These are phyloP conservation scores for Uromys caudimaculatus DNA, from an alignment of 2,797 vertebrate genomes.

Conservation along the genomic window DNA sequence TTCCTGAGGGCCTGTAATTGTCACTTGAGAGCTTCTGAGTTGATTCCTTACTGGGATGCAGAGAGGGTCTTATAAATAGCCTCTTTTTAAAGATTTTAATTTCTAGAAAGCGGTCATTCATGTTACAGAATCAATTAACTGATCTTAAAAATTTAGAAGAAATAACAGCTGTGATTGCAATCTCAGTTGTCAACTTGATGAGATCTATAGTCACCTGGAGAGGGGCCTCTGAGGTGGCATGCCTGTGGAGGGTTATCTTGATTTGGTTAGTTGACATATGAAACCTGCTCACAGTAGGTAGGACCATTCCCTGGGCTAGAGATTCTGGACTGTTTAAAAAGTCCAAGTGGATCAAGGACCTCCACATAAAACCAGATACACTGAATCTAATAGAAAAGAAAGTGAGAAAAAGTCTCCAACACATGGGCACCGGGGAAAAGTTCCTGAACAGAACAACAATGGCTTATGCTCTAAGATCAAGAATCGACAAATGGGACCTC, in stretches of 20 bases:
- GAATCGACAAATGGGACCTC: no score
- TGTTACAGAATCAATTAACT: slow-evolving; percentile 29
- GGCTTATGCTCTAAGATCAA: no score
- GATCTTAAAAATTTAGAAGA: slow-evolving; percentile 39
- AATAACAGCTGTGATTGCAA: background rate
- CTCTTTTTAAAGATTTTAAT: slow-evolving; percentile 44
- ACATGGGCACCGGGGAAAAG: no score
- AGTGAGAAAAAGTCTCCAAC: no score
- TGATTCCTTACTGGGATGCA: slow-evolving; percentile 60
- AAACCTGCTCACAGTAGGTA: background rate
- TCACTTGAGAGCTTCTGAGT: slow-evolving; percentile 62
- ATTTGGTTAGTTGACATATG: background rate
- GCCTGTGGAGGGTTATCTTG: background rate
- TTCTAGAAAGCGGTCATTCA: slow-evolving; percentile 52
- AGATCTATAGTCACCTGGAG: background rate
- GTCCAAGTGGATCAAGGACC: no score
- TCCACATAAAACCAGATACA: no score
- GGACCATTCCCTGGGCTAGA: background rate
- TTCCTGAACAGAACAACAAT: no score
- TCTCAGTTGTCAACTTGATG: background rate
- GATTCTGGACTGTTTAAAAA: background rate
- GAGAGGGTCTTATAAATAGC: slow-evolving; percentile 58
- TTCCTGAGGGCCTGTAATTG: slow-evolving; percentile 66
- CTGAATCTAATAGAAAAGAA: no score
- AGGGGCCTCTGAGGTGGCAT: no score